Base-by-base conservation (phyloP, 2,797 vertebrate genomes). In the Gymnothorax javanicus region DNA sequence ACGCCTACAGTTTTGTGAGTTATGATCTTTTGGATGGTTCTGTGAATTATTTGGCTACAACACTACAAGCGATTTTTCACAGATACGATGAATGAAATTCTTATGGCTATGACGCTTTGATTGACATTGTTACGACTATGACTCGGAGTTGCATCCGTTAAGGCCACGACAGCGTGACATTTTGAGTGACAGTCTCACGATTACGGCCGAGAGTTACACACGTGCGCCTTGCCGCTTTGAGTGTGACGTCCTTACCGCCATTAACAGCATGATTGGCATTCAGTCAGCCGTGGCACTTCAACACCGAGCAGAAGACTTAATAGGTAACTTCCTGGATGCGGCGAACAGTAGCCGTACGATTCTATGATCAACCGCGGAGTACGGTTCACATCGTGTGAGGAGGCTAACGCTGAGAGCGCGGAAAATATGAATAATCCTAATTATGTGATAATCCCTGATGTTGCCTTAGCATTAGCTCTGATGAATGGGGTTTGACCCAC, bases 401-500 rank as follows among this genome's bases (percentile, higher is more conserved):
- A 83, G 81, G 77, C 54, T 8, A 43, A 59, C 50, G 75, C 64
- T 84, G 62, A 84, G 73, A 83, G 27, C 58, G 17, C 13, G 84
- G 57, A 59, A 71, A 84, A 84, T 86, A 62, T 86, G 87, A 85
- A 56, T 75, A 27, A 58, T 85, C 86, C 84, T 89, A 86, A 89
- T 89, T 87, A 86, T 60, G 54, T 54, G 79, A 82, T 89, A 89
- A 89, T 88, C 87, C 85, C 69, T 33, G 83, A 84, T 84, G 83
- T 87, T 88, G 87, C 88, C 67, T 88, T 54, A 79, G 79, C 85
- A 87, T 89, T 88, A 88, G 87, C 64, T 23, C 87, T 83, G 56
- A 89, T 87, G 87, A 89, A 86, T 86, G 77, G 83, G 87, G 69
- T 88, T 85, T 89, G 87, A 87, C 85, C 85, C 64, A 56, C 58